Percentiles rank a stretch among this genome's conserved stretches.
Conservation (phyloP, 2,888 invertebrate genomes). For the Lycaena phlaeas region DNA sequence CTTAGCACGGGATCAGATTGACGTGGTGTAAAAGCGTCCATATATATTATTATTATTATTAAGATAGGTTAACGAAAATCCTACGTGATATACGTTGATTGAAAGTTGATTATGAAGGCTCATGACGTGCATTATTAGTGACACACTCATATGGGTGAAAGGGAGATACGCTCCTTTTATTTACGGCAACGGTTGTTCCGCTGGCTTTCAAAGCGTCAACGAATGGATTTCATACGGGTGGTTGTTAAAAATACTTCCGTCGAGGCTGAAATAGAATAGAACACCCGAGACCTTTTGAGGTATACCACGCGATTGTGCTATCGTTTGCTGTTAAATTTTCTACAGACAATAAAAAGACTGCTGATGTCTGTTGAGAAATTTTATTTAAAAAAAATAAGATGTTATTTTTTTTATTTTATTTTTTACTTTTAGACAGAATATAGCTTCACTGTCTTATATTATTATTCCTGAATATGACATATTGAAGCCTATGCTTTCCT, state of each 20-base stretch:
- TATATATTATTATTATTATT: too few relatives aligned
- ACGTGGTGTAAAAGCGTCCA: background rate
- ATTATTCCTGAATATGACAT: too few relatives aligned
- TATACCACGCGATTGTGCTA: background rate
- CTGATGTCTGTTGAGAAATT: too few relatives aligned
- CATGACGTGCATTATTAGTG: slow-evolving; percentile 12
- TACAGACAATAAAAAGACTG: slow-evolving; percentile 1
- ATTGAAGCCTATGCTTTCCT: too few relatives aligned
- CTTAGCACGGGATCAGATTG: too few relatives aligned
- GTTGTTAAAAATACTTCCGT: slow-evolving; percentile 13
- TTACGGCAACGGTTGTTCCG: slow-evolving; percentile 12
- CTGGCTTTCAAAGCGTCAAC: slow-evolving; percentile 11
- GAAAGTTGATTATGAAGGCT: slow-evolving; percentile 11
- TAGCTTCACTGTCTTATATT: too few relatives aligned
- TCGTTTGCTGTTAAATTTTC: slow-evolving; percentile 1
- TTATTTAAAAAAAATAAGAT: too few relatives aligned
- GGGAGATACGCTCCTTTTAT: slow-evolving; percentile 16
- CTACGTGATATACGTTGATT: background rate
- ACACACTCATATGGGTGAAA: slow-evolving; percentile 15
- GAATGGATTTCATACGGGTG: too few relatives aligned
- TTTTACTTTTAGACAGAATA: too few relatives aligned
- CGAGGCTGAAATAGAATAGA: slow-evolving; percentile 5
- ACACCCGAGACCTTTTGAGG: background rate
- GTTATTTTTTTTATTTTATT: too few relatives aligned
- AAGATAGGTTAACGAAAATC: background rate